Percentiles rank a stretch among this genome's conserved stretches.
Evolutionary conservation across 2,113 vertebrate genomes (phyloP).

Genomic region (Pagrus major): DNA sequence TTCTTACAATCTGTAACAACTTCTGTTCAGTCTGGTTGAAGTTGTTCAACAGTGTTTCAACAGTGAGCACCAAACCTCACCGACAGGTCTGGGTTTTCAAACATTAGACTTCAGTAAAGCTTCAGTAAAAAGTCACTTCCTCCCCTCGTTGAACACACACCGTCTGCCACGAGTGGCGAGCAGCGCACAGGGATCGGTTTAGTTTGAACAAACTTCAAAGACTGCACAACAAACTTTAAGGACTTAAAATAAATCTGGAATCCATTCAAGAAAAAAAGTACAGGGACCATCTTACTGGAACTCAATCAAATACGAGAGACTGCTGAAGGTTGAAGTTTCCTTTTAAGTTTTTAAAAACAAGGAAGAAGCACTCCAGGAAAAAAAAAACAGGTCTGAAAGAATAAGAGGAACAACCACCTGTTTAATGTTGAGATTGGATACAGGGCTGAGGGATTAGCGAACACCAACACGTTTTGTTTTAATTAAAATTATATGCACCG

Average conservation of each 20-base stretch:
- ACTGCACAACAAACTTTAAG: slow-evolving; percentile 34
- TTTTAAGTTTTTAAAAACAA: background rate
- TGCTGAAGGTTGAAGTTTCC: slow-evolving; percentile 17
- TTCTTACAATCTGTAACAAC: background rate
- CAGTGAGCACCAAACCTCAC: background rate
- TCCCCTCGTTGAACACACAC: background rate
- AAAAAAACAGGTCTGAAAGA: background rate
- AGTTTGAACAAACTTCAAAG: slow-evolving; percentile 51
- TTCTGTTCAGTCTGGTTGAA: background rate
- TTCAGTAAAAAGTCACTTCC: background rate
- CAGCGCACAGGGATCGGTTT: slow-evolving; percentile 8
- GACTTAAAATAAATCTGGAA: slow-evolving; percentile 53
- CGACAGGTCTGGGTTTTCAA: background rate
- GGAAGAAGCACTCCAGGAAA: background rate
- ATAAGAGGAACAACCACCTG: background rate
- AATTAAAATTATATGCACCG: background rate
- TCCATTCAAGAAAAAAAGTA: slow-evolving; percentile 27
- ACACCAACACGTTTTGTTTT: background rate
- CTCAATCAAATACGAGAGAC: slow-evolving; percentile 15
- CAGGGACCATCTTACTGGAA: slow-evolving; percentile 41
- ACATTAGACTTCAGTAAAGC: background rate
- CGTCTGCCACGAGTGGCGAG: slow-evolving; percentile 30
- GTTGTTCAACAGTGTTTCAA: background rate
- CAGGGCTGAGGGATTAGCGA: background rate
- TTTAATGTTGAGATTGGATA: background rate